Evolutionary conservation across 2,888 invertebrate genomes (phyloP).

Genomic region (Sminthurinus aureus): DNA sequence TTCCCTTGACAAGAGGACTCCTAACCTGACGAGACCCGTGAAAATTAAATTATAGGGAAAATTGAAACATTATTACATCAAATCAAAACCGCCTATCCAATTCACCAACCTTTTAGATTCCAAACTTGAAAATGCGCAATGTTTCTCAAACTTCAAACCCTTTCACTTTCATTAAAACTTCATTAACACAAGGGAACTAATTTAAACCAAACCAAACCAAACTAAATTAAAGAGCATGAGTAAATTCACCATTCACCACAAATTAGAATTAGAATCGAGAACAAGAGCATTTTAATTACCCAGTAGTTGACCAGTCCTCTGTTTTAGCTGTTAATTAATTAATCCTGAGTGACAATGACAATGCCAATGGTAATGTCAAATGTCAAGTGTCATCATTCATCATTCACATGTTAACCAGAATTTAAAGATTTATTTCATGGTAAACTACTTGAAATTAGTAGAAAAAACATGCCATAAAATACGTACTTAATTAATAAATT

Average conservation of each 20-base stretch:
- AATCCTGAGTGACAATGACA: too few relatives aligned
- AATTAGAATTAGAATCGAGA: not conserved
- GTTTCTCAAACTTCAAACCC: not conserved
- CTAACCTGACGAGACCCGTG: not conserved
- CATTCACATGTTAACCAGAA: too few relatives aligned
- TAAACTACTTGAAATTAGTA: too few relatives aligned
- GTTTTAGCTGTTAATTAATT: too few relatives aligned
- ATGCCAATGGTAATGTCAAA: too few relatives aligned
- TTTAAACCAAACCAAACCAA: too few relatives aligned
- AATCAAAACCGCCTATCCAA: not conserved
- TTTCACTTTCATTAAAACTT: not conserved
- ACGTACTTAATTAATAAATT: too few relatives aligned
- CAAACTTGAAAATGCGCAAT: not conserved
- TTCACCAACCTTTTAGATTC: not conserved
- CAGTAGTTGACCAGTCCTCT: too few relatives aligned
- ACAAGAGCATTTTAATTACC: not conserved
- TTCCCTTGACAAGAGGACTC: not conserved
- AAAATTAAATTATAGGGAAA: not conserved
- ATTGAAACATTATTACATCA: slow-evolving; percentile 7
- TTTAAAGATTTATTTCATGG: too few relatives aligned
- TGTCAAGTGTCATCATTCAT: not conserved
- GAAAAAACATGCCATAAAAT: too few relatives aligned
- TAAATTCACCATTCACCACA: not conserved
- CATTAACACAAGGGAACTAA: not conserved
- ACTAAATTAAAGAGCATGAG: not conserved